Conservation (phyloP, 64 coral and sea anemone genomes). For the Pocillopora verrucosa region DNA sequence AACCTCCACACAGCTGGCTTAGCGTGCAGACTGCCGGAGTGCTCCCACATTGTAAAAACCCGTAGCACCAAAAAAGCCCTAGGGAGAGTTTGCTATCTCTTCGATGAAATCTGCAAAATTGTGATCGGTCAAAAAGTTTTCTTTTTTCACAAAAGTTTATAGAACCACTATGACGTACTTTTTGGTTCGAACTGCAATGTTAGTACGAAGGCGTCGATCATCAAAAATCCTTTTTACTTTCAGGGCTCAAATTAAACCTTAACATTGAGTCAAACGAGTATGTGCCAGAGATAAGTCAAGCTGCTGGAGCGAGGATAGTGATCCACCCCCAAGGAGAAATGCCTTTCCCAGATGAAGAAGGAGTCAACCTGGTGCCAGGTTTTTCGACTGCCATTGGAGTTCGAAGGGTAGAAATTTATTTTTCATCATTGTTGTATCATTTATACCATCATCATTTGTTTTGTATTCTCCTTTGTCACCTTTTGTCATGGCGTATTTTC, state of each 20-base stretch:
- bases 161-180: no score
- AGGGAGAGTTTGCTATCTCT: no score
- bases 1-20: no score
- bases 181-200: no score
- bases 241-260: conserved; percentile 68
- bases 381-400: conserved; percentile 68
- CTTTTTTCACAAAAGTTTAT: no score
- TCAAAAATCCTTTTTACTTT: background rate
- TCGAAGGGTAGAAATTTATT: conserved; percentile 30
- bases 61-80: no score
- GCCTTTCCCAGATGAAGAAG: conserved; percentile 73
- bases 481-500: background rate
- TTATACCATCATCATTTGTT: background rate
- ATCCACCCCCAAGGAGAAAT: conserved; percentile 42
- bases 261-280: conserved; percentile 65
- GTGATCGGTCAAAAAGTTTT: no score
- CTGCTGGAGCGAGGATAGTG: conserved; percentile 56
- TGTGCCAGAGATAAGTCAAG: conserved; percentile 39
- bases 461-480: no score
- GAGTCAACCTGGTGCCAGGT: conserved; percentile 53
- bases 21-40: no score
- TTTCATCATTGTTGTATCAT: background rate
- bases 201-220: no score
- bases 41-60: no score
- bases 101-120: no score